Conservation (phyloP, 2,888 invertebrate species). For the Eretmocerus hayati region DNA sequence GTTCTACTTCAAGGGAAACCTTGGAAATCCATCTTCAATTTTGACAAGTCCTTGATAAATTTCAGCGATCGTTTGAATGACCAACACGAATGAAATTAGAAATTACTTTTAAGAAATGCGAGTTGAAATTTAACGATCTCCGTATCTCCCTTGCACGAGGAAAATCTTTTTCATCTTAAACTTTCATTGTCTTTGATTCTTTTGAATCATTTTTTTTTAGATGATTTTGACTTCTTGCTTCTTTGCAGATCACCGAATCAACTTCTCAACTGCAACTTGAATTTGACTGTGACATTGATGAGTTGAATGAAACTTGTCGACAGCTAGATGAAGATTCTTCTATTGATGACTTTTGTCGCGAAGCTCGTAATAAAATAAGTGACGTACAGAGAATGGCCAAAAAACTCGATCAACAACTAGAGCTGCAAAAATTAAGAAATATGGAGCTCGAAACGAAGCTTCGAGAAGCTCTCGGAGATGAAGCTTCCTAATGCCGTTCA, state of each 20-base stretch:
- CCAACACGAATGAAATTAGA: background rate
- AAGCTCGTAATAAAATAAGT: slow-evolving; percentile 1
- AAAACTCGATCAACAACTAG: slow-evolving; percentile 50
- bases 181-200: too few species aligned
- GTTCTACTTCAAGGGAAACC: background rate
- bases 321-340: slow-evolving; percentile 10
- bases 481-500: background rate
- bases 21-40: background rate
- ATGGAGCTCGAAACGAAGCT: slow-evolving; percentile 50
- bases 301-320: slow-evolving; percentile 7
- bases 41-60: too few species aligned
- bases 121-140: too few species aligned
- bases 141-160: too few species aligned
- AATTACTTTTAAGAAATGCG: too few species aligned
- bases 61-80: too few species aligned
- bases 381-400: slow-evolving; percentile 27
- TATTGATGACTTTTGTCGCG: slow-evolving; percentile 2
- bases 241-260: background rate
- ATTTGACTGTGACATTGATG: slow-evolving; percentile 12
- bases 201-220: background rate
- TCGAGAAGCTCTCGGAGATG: slow-evolving; percentile 44
- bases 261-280: slow-evolving; percentile 1
- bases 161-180: too few species aligned
- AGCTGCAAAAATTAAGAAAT: slow-evolving; percentile 48
- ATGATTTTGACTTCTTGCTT: background rate